Base-by-base conservation (phyloP, 1,140 invertebrate species). In the Drosophila pseudoananassae region DNA sequence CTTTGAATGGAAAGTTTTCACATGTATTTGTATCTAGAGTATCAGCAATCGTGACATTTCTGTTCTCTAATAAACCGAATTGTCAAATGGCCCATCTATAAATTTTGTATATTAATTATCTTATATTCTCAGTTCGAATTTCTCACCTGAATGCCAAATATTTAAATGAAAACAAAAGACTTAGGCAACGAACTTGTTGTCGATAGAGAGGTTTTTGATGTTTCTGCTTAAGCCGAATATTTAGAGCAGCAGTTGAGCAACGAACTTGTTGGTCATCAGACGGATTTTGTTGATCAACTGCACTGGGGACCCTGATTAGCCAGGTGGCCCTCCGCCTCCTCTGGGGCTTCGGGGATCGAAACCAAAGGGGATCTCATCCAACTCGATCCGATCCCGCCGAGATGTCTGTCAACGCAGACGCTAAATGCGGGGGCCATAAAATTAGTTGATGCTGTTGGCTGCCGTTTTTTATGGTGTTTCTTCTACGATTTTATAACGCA, bases 331-430 rank as follows among this genome's bases (percentile, higher is more conserved):
- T 43, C 38, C 38, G 15, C 38, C 38, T 43, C 40, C 40, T 33
- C 27, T 36, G 56, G 31, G 47, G 33, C 17, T 33, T 7, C 25
- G 17, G 23, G 23, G 12, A 49, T 27, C n/a, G 17, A 60, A 27
- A 27, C 25, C 25, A 27, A 27, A 27, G 6, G 25, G 25, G 6
- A 27, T 27, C 25, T 7, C 25, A 27, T 27, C 25, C 25, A 27
- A 27, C 55, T 36, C 53, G 36, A 46, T 38, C 61, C 74, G 83
- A 87, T 88, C 83, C 82, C 82, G 82, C 83, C 82, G 83, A 82
- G 82, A 88, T 87, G 82, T 87, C 82, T 87, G 83, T 88, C 82
- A 82, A 55, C 83, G 83, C 83, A 61, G 77, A 77, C 55, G 58
- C 55, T 65, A 72, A 63, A 74, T 78, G 59, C 68, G 63, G 63